Evolutionary conservation across 2,113 vertebrate genomes (phyloP).

Genomic region (Nothobranchius kuhntae): DNA sequence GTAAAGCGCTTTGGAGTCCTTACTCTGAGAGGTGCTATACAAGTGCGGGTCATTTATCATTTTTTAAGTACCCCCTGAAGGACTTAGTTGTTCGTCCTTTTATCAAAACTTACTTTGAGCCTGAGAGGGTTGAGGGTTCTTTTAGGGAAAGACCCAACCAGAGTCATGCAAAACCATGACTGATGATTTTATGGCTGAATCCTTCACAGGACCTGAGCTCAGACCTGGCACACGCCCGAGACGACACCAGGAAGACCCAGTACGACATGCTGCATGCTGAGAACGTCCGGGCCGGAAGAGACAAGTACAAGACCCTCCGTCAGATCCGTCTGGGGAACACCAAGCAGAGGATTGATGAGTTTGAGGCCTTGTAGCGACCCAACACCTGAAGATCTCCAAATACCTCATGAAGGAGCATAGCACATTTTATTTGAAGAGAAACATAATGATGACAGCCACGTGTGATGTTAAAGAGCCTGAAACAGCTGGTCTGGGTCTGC

Average conservation of each 20-base stretch:
- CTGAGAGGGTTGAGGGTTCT: no score
- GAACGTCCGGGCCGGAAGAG: constrained; percentile 89
- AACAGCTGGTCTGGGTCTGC: constrained; percentile 1
- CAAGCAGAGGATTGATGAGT: constrained; percentile 98
- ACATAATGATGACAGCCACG: neutral
- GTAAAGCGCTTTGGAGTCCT: no score
- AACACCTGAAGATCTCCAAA: constrained; percentile 17
- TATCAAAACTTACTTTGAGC: no score
- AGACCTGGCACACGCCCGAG: constrained; percentile 86
- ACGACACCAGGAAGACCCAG: constrained; percentile 86
- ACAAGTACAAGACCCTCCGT: constrained; percentile 98
- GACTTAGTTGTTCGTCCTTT: no score
- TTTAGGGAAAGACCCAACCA: no score
- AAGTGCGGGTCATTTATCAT: no score
- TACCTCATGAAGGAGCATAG: constrained; percentile 33
- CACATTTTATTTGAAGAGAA: neutral
- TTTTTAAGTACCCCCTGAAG: no score
- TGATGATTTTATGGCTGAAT: neutral
- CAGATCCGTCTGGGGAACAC: constrained; percentile 98
- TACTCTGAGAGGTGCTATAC: no score
- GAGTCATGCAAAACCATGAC: no score
- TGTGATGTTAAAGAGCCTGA: constrained; percentile 7
- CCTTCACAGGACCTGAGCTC: constrained; percentile 84
- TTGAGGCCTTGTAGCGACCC: constrained; percentile 88
- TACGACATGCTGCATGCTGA: constrained; percentile 90